phyloP scores from a whole-genome alignment of 2,797 vertebrate species.

The Argentina silus region DNA sequence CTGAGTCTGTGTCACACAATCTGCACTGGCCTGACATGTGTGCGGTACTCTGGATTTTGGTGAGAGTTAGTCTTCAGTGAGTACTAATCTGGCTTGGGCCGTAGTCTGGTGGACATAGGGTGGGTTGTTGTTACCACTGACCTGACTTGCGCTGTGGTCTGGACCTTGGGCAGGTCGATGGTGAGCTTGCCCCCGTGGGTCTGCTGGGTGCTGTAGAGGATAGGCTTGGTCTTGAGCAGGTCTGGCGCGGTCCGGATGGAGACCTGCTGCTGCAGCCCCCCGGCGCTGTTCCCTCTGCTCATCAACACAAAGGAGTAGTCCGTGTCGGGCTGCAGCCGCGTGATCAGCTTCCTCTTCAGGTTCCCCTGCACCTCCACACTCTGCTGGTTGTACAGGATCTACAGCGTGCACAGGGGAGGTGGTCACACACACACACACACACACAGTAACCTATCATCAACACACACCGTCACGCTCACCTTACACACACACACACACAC shows the following conservation, averaged over 20 bases:
- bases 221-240: slow-evolving; percentile 88
- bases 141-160: slow-evolving; percentile 72
- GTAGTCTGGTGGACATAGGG: background rate
- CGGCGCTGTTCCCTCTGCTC: slow-evolving; percentile 93
- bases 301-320: slow-evolving; percentile 97
- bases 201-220: slow-evolving; percentile 79
- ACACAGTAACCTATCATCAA: too few species aligned
- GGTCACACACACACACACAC: slow-evolving; percentile 1
- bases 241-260: slow-evolving; percentile 96
- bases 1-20: too few species aligned
- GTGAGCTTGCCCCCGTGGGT: slow-evolving; percentile 87
- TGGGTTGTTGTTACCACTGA: background rate
- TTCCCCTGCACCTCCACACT: slow-evolving; percentile 94
- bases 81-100: too few species aligned
- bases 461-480: background rate
- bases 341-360: slow-evolving; percentile 93
- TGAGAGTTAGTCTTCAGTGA: too few species aligned
- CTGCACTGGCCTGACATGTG: background rate
- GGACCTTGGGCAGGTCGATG: slow-evolving; percentile 86
- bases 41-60: background rate
- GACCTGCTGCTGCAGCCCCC: slow-evolving; percentile 96
- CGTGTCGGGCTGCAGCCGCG: slow-evolving; percentile 91
- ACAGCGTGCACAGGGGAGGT: background rate
- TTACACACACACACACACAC: slow-evolving; percentile 24
- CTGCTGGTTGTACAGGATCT: slow-evolving; percentile 91